Conservation (phyloP, 2,113 vertebrate species). For the Chamaetylas fuelleborni region DNA sequence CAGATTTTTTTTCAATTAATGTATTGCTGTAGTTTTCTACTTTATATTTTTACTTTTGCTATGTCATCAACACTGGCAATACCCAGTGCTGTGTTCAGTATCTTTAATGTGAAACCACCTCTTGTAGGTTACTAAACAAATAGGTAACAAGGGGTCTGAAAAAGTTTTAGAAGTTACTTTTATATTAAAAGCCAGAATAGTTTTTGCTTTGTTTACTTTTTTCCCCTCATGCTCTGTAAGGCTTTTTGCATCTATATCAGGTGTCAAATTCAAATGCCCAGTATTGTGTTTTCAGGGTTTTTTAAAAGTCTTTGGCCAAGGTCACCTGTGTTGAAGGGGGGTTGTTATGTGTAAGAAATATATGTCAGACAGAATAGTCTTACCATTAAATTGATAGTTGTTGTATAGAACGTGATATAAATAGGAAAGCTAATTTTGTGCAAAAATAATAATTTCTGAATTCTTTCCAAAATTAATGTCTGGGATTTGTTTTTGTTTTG, state of each 20-base stretch:
- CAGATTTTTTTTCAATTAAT: neutral
- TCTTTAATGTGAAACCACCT: neutral
- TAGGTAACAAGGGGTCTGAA: neutral
- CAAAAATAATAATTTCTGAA: neutral
- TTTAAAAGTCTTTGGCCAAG: neutral
- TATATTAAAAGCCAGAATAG: neutral
- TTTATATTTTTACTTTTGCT: neutral
- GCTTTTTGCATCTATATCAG: neutral
- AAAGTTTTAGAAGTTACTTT: neutral
- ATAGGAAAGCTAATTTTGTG: neutral
- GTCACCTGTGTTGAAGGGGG: neutral
- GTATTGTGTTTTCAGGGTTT: neutral
- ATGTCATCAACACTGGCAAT: neutral
- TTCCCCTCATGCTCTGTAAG: fast-evolving
- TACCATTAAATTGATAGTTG: neutral
- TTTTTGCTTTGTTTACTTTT: neutral
- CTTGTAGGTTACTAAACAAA: neutral
- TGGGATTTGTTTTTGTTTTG: neutral
- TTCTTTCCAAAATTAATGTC: neutral
- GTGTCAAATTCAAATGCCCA: neutral
- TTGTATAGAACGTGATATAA: neutral
- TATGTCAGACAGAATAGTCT: neutral
- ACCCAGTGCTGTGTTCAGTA: neutral
- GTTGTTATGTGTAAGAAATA: neutral
- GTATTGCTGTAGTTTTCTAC: neutral